These are phyloP conservation scores for Plebejus anna DNA, from an alignment of 2,888 invertebrate species.

Conservation along the genomic window DNA sequence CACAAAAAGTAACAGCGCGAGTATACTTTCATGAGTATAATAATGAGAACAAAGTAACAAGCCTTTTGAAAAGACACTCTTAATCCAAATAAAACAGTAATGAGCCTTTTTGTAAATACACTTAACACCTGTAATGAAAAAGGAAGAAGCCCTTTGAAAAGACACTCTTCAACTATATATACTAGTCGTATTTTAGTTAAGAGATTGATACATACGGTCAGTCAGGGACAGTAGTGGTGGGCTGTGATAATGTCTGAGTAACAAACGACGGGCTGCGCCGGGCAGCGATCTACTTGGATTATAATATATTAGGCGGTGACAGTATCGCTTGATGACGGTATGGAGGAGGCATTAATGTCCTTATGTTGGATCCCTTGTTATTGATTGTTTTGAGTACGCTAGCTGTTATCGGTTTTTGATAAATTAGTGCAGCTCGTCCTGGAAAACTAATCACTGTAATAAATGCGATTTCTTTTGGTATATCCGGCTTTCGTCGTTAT, in stretches of 20 bases:
- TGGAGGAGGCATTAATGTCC: slow-evolving; percentile 27
- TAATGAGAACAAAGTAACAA: too few relatives aligned
- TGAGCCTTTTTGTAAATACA: too few relatives aligned
- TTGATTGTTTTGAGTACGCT: slow-evolving; percentile 27
- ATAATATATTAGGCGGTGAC: slow-evolving; percentile 33
- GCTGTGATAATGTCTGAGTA: slow-evolving; percentile 72
- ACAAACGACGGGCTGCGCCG: slow-evolving; percentile 57
- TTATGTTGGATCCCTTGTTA: slow-evolving; percentile 26
- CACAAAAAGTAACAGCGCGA: too few relatives aligned
- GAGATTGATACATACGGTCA: slow-evolving; percentile 17
- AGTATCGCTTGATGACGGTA: slow-evolving; percentile 31
- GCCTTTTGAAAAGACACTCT: too few relatives aligned
- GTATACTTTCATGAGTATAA: too few relatives aligned
- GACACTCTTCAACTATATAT: background rate
- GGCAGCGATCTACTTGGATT: slow-evolving; percentile 35
- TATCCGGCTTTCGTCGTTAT: background rate
- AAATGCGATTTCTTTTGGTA: background rate
- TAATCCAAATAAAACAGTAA: too few relatives aligned
- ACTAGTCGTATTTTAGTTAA: background rate
- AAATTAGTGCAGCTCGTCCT: background rate
- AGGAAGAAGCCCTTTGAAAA: background rate
- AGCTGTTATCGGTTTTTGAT: slow-evolving; percentile 14
- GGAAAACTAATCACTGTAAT: background rate
- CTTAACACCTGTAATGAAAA: too few relatives aligned
- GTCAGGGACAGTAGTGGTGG: slow-evolving; percentile 61